Evolutionary conservation across 2,113 vertebrate genomes (phyloP).

Genomic region (Tyrannus savana): DNA sequence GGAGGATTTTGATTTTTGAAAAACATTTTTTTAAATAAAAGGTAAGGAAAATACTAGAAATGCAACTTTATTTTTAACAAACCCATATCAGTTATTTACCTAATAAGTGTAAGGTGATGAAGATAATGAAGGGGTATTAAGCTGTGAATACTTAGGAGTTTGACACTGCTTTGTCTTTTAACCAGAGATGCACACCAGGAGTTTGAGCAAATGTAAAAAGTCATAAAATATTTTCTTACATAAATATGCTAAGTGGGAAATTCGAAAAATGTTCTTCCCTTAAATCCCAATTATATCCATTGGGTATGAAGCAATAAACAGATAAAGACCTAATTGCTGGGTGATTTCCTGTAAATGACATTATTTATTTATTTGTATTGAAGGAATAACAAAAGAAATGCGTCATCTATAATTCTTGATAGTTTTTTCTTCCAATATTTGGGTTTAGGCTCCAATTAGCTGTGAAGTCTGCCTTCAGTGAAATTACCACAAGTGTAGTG

Average conservation of each 20-base stretch:
- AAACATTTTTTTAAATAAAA: neutral
- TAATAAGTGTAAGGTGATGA: neutral
- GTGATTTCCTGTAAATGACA: neutral
- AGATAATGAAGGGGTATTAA: neutral
- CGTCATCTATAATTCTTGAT: too few species aligned
- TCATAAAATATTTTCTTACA: neutral
- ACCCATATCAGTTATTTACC: neutral
- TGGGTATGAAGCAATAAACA: neutral
- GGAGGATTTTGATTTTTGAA: neutral
- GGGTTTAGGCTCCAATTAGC: slow-evolving; percentile 27
- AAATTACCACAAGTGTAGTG: neutral
- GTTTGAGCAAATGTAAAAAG: neutral
- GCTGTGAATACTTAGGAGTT: neutral
- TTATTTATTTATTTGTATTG: neutral
- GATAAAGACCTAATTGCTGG: neutral
- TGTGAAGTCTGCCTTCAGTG: slow-evolving; percentile 44
- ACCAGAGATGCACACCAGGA: neutral
- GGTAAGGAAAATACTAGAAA: neutral
- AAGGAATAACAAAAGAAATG: too few species aligned
- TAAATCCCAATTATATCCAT: neutral
- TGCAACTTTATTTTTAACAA: slow-evolving; percentile 11
- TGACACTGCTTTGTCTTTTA: neutral
- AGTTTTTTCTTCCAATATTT: slow-evolving; percentile 41
- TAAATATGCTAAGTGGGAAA: neutral
- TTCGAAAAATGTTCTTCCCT: neutral